Evolutionary conservation across 1,140 invertebrate species (phyloP).

Genomic region (Caenorhabditis tropicalis): DNA sequence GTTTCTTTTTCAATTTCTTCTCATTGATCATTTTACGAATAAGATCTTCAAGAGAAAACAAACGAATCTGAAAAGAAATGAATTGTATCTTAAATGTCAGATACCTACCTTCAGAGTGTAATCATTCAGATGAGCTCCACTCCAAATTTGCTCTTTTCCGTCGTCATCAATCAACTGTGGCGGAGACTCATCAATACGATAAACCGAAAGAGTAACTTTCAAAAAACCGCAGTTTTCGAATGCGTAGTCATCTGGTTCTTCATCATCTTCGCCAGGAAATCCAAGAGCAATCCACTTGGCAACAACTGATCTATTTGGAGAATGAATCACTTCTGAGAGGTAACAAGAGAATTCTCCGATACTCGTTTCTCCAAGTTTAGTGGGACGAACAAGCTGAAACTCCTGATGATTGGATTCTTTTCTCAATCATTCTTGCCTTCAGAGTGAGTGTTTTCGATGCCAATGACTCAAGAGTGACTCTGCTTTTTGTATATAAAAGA

Average conservation of each 20-base stretch:
- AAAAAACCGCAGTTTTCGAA: conserved; percentile 46
- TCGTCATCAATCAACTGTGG: conserved; percentile 47
- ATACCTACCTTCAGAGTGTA: conserved; percentile 17
- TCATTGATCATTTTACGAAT: conserved; percentile 26
- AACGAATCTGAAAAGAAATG: background rate
- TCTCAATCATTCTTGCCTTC: background rate
- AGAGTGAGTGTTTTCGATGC: conserved; percentile 32
- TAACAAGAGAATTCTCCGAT: conserved; percentile 24
- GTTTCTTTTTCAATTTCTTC: conserved; percentile 26
- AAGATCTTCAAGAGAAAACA: background rate
- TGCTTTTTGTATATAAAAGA: conserved; percentile 19
- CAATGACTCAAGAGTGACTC: background rate
- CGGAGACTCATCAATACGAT: conserved; percentile 9
- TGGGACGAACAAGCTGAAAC: background rate
- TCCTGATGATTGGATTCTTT: background rate
- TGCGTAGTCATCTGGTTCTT: conserved; percentile 25
- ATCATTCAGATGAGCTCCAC: conserved; percentile 50
- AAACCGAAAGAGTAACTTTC: conserved; percentile 40
- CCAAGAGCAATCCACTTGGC: conserved; percentile 51
- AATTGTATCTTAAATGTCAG: background rate
- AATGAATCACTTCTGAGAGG: background rate
- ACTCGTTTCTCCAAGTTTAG: background rate
- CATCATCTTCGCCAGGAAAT: conserved; percentile 20
- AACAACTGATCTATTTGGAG: conserved; percentile 12
- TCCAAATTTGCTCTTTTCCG: conserved; percentile 43